These are phyloP conservation scores for Erannis defoliaria DNA, from an alignment of 2,888 invertebrate species.

Conservation along the genomic window DNA sequence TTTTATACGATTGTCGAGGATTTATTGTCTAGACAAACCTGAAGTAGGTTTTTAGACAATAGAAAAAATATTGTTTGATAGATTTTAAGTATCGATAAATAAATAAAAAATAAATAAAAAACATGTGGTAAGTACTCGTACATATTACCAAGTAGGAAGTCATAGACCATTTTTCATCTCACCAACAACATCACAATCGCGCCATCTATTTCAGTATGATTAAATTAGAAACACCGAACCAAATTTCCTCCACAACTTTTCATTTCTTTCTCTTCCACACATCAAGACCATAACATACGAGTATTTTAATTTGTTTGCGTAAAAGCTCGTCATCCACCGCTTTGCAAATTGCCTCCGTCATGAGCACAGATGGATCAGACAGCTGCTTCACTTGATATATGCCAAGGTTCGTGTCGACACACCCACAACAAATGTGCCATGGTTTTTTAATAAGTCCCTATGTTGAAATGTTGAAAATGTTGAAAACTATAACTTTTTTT, in stretches of 20 bases:
- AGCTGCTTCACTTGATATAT: slow-evolving; percentile 14
- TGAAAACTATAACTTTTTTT: background rate
- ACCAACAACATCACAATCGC: no score
- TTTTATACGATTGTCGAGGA: no score
- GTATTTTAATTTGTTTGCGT: slow-evolving; percentile 39
- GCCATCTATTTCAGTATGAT: no score
- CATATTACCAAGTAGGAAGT: no score
- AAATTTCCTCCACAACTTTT: background rate
- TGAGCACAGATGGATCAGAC: slow-evolving; percentile 19
- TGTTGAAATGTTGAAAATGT: background rate
- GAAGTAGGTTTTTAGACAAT: no score
- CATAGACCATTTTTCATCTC: no score
- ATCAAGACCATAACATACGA: slow-evolving; percentile 24
- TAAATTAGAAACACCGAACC: no score
- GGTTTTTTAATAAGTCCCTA: background rate
- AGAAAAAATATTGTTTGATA: no score
- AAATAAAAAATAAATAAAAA: no score
- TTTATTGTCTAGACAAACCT: no score
- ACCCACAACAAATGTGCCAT: slow-evolving; percentile 7
- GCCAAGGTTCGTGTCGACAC: slow-evolving; percentile 4
- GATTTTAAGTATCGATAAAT: no score
- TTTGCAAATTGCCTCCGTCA: slow-evolving; percentile 33
- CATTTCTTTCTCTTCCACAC: background rate
- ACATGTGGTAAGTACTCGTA: no score
- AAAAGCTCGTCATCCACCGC: slow-evolving; percentile 23